Conservation (phyloP, 2,113 vertebrate species). For the Equus quagga region DNA sequence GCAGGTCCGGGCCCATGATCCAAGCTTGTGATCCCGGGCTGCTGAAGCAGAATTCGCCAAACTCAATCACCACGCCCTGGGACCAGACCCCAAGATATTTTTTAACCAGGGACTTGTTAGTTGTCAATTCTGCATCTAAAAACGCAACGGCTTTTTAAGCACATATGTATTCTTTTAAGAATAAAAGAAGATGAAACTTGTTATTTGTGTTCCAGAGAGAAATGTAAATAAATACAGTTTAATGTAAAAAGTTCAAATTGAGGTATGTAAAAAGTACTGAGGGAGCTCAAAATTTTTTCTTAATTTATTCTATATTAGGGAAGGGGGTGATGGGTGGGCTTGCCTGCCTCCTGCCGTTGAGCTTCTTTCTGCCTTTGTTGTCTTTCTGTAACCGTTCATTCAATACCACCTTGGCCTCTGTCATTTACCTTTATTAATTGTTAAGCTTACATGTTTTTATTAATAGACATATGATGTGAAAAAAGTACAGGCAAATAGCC, state of each 20-base stretch:
- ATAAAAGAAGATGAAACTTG: not conserved
- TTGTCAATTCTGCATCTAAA: constrained; percentile 40
- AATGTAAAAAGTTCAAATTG: not conserved
- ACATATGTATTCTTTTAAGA: not conserved
- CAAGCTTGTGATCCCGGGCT: no score
- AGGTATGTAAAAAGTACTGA: not conserved
- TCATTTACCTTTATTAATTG: not conserved
- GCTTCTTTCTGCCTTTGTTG: not conserved
- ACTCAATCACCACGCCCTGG: no score
- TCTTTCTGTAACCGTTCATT: not conserved
- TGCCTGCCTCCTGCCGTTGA: not conserved
- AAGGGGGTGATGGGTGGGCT: not conserved
- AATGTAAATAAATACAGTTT: not conserved
- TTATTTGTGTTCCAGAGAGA: constrained; percentile 21
- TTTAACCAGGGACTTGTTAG: not conserved
- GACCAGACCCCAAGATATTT: no score
- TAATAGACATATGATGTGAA: constrained; percentile 16
- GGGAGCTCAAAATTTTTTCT: not conserved
- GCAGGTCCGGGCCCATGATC: no score
- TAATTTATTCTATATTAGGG: not conserved
- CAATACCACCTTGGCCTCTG: not conserved
- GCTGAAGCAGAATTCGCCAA: no score
- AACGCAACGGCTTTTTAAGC: not conserved
- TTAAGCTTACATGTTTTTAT: not conserved
- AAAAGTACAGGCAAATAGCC: not conserved